Base-by-base conservation (phyloP, 2,888 invertebrate genomes). In the Unio delphinus region DNA sequence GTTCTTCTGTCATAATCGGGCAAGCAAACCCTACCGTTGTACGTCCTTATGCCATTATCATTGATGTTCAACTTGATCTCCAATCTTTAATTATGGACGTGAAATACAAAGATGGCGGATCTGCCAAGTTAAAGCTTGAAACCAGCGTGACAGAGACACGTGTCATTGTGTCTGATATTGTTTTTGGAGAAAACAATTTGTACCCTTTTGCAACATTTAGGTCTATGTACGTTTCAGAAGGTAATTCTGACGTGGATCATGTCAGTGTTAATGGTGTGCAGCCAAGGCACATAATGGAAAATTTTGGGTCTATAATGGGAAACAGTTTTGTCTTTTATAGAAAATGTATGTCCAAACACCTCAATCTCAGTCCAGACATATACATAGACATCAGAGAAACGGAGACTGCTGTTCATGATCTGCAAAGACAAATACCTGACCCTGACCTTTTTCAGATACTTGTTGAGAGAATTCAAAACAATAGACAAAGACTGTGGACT, bases 301-400 rank as follows among this genome's bases (percentile, higher is more conserved):
- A 75, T 15, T 85, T 83, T 74, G 69, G 64, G 0, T 69, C 74
- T 4, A 56, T 75, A 18, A 73, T 72, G 34, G 83, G 84, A 6
- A 73, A 72, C 17, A 78, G 73, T 26, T 83, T 83, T 67, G 76
- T 80, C 11, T 85, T 83, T 73, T 80, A 80, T 66, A 70, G 84
- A 61, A 79, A 78, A 59, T 85, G 84, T 67, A 81, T 83, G 74
- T 85, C 84, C 8, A 76, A 73, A 57, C 84, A 85, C 69, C 72
- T 85, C 54, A 85, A 81, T 60, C 69, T 83, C 3, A 83, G 83
- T 69, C 84, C 84, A 1, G 83, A 85, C 62, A 82, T 85, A 57
- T 77, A 77, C 63, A 70, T 85, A 55, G 80, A 83, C 64, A 70
- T 77, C 23, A 61, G 77, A n/a, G 62, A 67, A 8, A 77, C 77